Conservation (phyloP, 2,888 invertebrate species). For the Rhingia rostrata region DNA sequence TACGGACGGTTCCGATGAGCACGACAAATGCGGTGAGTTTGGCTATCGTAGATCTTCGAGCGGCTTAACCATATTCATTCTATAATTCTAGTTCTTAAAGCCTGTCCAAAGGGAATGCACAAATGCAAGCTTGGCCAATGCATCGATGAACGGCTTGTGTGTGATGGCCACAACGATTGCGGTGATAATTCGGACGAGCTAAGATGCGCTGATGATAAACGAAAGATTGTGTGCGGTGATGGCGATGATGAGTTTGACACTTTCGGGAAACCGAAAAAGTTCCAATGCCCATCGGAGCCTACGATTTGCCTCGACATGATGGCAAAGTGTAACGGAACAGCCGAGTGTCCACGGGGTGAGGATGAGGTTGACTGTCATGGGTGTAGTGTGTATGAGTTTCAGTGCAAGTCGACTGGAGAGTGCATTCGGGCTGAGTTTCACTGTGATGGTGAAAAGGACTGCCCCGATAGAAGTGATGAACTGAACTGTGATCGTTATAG, state of each 20-base stretch:
- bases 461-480: conserved; percentile 90
- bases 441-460: conserved; percentile 87
- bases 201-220: conserved; percentile 79
- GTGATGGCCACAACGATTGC: conserved; percentile 86
- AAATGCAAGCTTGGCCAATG: conserved; percentile 85
- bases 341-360: conserved; percentile 89
- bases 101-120: conserved; percentile 79
- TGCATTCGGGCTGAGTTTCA: conserved; percentile 86
- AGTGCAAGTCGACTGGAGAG: conserved; percentile 85
- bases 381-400: conserved; percentile 86
- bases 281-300: conserved; percentile 79
- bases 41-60: conserved; percentile 76
- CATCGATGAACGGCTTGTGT: conserved; percentile 84
- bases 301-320: conserved; percentile 78
- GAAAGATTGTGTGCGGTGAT: conserved; percentile 83
- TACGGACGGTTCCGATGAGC: conserved; percentile 89
- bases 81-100: conserved; percentile 72
- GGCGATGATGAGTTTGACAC: conserved; percentile 74
- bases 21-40: conserved; percentile 84
- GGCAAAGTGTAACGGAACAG: conserved; percentile 86
- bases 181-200: conserved; percentile 85
- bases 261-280: conserved; percentile 76
- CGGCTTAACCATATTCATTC: conserved; percentile 79
- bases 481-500: conserved; percentile 83
- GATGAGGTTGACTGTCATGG: conserved; percentile 87